Base-by-base conservation (phyloP, 2,888 invertebrate genomes). In the Cylindroiulus punctatus region DNA sequence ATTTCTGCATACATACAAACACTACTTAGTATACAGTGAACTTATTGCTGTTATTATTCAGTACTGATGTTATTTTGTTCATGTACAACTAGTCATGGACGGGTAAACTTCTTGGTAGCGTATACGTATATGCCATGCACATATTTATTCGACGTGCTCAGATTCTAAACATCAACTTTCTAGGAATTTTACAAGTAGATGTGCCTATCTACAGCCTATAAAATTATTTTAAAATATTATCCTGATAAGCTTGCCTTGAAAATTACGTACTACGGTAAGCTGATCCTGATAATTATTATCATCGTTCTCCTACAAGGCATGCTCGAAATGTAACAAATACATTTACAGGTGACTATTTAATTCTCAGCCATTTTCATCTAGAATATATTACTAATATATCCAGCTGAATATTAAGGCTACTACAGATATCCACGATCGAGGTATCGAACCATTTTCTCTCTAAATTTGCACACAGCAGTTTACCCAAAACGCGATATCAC, bases 231-330 rank as follows among this genome's bases (percentile, higher is more conserved):
- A 12, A 65, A 30, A 76, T 26, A 26, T 76, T 76, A 30, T 30
- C 76, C 17, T 30, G 30, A 76, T 76, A 52, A 52, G n/a, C 52
- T n/a, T 26, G 30, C 76, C 14, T 30, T 17, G 30, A 30, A 76
- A 76, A 76, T 76, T 26, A 76, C 76, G 76, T 32, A 76, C 19
- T n/a, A 2, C n/a, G 14, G 17, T 30, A 17, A 5, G 30, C 8
- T 26, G n/a, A n/a, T n/a, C n/a, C 76, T 30, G 76, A 76, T 76
- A 26, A 76, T 76, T 76, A 76, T 76, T 76, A 30, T 76, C 76
- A 30, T 14, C 26, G 12, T n/a, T 12, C n/a, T 12, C 19, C 19
- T 22, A 65, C 19, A n/a, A 26, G n/a, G 8, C 0, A 57, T 0
- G 76, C 30, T 30, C 22, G 22, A 65, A 36, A 65, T 57, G 8